A percentile compares a stretch with the other conserved stretches of the same genome.
phyloP scores from a whole-genome alignment of 2,888 invertebrate species.

The Thera obeliscata region DNA sequence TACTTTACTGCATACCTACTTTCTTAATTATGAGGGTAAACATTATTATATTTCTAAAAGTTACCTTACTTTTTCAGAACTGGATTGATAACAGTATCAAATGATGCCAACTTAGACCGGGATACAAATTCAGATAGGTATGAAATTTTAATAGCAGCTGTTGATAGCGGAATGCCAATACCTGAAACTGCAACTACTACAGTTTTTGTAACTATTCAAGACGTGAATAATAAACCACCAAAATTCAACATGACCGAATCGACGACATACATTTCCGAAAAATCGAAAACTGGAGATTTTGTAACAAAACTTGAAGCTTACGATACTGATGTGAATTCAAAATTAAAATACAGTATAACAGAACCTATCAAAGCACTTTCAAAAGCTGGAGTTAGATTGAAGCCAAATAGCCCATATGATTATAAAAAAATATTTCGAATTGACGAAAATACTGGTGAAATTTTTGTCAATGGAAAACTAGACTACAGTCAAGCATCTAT shows the following conservation, averaged over 20 bases:
- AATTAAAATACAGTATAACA: constrained; percentile 87
- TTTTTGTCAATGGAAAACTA: constrained; percentile 87
- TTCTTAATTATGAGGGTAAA: not conserved
- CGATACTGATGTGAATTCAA: constrained; percentile 89
- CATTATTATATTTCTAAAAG: not conserved
- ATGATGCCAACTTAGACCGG: constrained; percentile 89
- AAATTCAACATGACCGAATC: constrained; percentile 87
- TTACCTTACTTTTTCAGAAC: constrained; percentile 70
- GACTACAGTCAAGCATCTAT: constrained; percentile 90
- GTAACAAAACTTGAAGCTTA: constrained; percentile 87
- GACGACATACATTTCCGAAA: constrained; percentile 89
- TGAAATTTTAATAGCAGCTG: constrained; percentile 89
- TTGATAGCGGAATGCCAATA: constrained; percentile 89
- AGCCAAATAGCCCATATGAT: constrained; percentile 85
- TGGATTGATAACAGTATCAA: constrained; percentile 88
- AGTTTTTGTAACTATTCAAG: constrained; percentile 88
- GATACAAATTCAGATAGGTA: constrained; percentile 88
- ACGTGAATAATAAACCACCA: constrained; percentile 93
- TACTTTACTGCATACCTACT: not conserved
- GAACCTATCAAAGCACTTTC: constrained; percentile 89
- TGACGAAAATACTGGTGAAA: constrained; percentile 87
- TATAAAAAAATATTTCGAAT: constrained; percentile 88
- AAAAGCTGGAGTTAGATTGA: constrained; percentile 89
- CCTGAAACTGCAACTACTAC: constrained; percentile 92
- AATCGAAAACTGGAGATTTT: constrained; percentile 85